Percentiles rank a stretch among this genome's conserved stretches.
These are phyloP conservation scores for Oreohelix idahoensis DNA, from an alignment of 1,140 invertebrate genomes.

Conservation along the genomic window DNA sequence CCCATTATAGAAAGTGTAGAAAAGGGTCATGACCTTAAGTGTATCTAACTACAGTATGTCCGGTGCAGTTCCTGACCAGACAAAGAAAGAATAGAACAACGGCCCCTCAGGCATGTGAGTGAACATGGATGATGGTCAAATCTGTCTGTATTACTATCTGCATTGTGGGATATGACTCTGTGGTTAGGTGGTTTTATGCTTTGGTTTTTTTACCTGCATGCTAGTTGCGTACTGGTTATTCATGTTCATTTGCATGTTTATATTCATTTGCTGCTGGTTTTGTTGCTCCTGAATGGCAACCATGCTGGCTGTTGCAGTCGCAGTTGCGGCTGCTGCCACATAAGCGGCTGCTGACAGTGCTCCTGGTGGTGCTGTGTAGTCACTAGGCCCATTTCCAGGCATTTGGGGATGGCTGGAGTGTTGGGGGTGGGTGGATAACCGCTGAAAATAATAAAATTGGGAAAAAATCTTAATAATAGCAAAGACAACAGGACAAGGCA, in stretches of 20 bases:
- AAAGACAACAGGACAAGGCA: too few species aligned
- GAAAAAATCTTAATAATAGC: too few species aligned
- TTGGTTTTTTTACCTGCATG: conserved; percentile 67
- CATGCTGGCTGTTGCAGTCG: conserved; percentile 83
- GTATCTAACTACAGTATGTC: too few species aligned
- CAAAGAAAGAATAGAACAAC: too few species aligned
- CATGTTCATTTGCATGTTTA: conserved; percentile 69
- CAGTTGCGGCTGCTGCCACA: conserved; percentile 80
- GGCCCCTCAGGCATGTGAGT: too few species aligned
- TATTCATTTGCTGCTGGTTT: conserved; percentile 71
- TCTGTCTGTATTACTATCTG: too few species aligned
- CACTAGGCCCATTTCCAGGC: conserved; percentile 35
- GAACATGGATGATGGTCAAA: too few species aligned
- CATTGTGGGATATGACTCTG: too few species aligned
- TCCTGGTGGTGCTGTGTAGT: conserved; percentile 68
- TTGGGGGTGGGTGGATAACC: conserved; percentile 72
- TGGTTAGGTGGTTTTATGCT: too few species aligned
- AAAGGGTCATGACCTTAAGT: too few species aligned
- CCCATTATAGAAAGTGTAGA: too few species aligned
- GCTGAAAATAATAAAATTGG: conserved; percentile 50
- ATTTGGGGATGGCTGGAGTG: conserved; percentile 64
- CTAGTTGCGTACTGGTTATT: conserved; percentile 78
- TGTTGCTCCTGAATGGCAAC: conserved; percentile 82
- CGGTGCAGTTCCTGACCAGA: too few species aligned
- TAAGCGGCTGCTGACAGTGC: conserved; percentile 80